Evolutionary conservation across 1,140 invertebrate genomes (phyloP), one percentile per base, ranked within the genome.

Genomic region (Penaeus japonicus): DNA sequence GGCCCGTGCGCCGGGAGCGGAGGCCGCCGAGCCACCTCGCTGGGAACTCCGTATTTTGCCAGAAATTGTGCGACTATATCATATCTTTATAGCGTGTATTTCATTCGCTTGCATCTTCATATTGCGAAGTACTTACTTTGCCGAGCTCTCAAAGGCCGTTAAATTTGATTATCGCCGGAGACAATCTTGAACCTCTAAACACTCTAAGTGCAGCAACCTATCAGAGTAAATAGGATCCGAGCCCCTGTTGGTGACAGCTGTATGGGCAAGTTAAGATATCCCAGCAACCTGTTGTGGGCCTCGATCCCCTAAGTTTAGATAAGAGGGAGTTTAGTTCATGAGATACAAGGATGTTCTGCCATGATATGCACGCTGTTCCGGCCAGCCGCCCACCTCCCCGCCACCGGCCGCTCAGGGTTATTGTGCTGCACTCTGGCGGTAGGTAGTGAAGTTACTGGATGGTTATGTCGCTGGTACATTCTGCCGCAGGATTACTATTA

Each of bases 301-400:
- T 87, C 85, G 85, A 87, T 87, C 85, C 85, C 81, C 85, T 78
- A 87, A 87, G 85, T 87, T 87, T 87, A 87, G 85, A 87, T 87
- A 87, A 87, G 85, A 79, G 85, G 81, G 85, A 75, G 85, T 87
- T 87, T 87, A 87, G 85, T 87, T 87, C 85, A 80, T 87, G 85
- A 87, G 85, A 87, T 87, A 87, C 77, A 80, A 78, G 85, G 77
- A 47, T 80, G 85, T 87, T 87, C n/a, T 39, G 85, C 55, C 85
- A 87, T 87, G 85, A 87, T 81, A 78, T 62, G 85, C 78, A 79
- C 55, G 85, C 85, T 81, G 85, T 87, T 87, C 55, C 85, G 75
- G 73, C 47, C 85, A 87, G 54, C 85, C 77, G 85, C 30, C 84
- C 47, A 32, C 84, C 70, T 55, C 20, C 54, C 73, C 57, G 27